phyloP scores from a whole-genome alignment of 2,797 vertebrate genomes.

The Enteromius anoplus region DNA sequence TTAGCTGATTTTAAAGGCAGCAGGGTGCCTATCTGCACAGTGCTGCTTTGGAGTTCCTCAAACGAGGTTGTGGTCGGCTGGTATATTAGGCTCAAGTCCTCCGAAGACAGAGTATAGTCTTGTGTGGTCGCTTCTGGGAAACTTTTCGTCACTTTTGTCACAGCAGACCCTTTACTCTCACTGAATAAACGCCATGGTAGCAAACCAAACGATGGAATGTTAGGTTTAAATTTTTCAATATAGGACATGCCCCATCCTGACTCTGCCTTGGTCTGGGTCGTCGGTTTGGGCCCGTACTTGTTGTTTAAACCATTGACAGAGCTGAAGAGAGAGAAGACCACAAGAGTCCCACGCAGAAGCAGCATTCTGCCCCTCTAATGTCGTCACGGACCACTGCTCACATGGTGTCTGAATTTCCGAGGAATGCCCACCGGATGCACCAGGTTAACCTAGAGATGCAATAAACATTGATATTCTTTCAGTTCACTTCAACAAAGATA shows the following conservation, averaged over 20 bases:
- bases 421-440: slow-evolving; percentile 60
- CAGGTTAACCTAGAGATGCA: slow-evolving; percentile 69
- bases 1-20: slow-evolving; percentile 65
- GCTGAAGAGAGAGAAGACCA: slow-evolving; percentile 65
- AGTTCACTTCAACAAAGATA: background rate
- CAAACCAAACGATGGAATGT: slow-evolving; percentile 10
- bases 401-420: slow-evolving; percentile 72
- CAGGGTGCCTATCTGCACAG: slow-evolving; percentile 62
- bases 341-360: slow-evolving; percentile 66
- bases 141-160: slow-evolving; percentile 3
- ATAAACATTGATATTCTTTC: slow-evolving; percentile 43
- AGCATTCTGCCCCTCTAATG: slow-evolving; percentile 75
- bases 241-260: slow-evolving; percentile 26
- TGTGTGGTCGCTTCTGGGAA: slow-evolving; percentile 13
- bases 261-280: slow-evolving; percentile 46
- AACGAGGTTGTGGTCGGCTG: slow-evolving; percentile 62
- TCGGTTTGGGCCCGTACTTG: slow-evolving; percentile 65
- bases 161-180: background rate
- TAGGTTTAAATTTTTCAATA: slow-evolving; percentile 1
- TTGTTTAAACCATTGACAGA: slow-evolving; percentile 60
- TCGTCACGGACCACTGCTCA: slow-evolving; percentile 62
- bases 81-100: slow-evolving; percentile 58
- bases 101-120: slow-evolving; percentile 15
- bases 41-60: slow-evolving; percentile 56
- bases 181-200: background rate